Conservation (phyloP, 1,140 invertebrate species). For the Atta texana region DNA sequence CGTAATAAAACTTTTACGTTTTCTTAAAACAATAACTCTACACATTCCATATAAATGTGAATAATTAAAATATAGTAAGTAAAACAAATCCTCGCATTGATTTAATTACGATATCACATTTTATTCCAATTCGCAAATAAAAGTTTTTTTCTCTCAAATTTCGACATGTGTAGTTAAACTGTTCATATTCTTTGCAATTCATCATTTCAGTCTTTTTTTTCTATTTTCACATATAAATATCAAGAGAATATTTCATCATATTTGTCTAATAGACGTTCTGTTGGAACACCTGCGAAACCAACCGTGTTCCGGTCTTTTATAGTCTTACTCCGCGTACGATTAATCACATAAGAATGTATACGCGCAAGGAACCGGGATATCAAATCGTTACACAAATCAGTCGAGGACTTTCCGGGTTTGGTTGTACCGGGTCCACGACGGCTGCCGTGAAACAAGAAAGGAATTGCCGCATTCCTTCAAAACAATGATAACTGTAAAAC, state of each 20-base stretch:
- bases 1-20: background rate
- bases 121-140: background rate
- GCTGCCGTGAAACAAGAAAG: constrained; percentile 63
- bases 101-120: background rate
- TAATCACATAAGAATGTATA: constrained; percentile 46
- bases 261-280: constrained; percentile 5
- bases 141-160: background rate
- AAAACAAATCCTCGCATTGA: background rate
- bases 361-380: constrained; percentile 16
- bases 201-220: background rate
- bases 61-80: background rate
- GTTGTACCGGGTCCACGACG: background rate
- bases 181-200: background rate
- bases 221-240: constrained; percentile 1
- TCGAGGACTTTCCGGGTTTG: constrained; percentile 64
- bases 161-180: background rate
- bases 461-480: constrained; percentile 72
- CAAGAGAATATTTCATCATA: constrained; percentile 10
- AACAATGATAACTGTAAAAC: constrained; percentile 76
- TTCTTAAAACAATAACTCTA: background rate
- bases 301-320: background rate
- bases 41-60: background rate
- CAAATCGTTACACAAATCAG: constrained; percentile 30
- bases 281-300: constrained; percentile 37
- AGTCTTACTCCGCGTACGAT: constrained; percentile 6